Percentiles rank a stretch among this genome's conserved stretches.
Conservation (phyloP, 2,797 vertebrate species). For the Macroramphosus scolopax region DNA sequence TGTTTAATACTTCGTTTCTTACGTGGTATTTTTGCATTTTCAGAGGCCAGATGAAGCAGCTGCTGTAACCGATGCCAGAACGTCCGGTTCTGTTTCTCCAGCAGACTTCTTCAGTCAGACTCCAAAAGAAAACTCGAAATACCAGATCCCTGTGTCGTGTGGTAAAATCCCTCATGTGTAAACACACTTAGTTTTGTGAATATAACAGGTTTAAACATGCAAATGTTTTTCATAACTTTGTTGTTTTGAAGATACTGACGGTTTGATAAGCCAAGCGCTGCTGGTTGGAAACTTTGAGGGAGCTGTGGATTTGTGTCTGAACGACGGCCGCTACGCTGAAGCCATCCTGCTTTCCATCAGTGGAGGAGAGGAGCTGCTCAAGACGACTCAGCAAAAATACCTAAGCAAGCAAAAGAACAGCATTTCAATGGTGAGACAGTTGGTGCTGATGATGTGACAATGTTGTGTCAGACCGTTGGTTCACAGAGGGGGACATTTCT, state of each 20-base stretch:
- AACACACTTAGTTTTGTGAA: too few relatives aligned
- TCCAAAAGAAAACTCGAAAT: slow-evolving; percentile 79
- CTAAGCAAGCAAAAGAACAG: slow-evolving; percentile 84
- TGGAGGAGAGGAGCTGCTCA: slow-evolving; percentile 86
- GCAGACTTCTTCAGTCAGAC: slow-evolving; percentile 87
- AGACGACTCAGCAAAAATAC: slow-evolving; percentile 87
- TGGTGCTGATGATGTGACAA: background rate
- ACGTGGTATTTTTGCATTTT: too few relatives aligned
- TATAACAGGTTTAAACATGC: too few relatives aligned
- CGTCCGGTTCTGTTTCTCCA: slow-evolving; percentile 74
- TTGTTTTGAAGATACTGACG: slow-evolving; percentile 80
- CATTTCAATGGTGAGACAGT: slow-evolving; percentile 80
- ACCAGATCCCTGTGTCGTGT: slow-evolving; percentile 84
- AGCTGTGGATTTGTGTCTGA: slow-evolving; percentile 89
- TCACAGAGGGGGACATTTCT: background rate
- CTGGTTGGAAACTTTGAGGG: slow-evolving; percentile 88
- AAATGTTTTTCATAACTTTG: background rate
- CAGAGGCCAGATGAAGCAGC: slow-evolving; percentile 79
- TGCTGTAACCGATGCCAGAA: slow-evolving; percentile 57
- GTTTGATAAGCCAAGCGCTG: slow-evolving; percentile 90
- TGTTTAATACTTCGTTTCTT: too few relatives aligned
- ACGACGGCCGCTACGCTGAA: slow-evolving; percentile 87
- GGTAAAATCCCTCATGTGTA: slow-evolving; percentile 67
- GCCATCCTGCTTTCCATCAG: slow-evolving; percentile 91
- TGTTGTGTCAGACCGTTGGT: too few relatives aligned